phyloP scores from a whole-genome alignment of 2,797 vertebrate species.

The Spea hammondii region DNA sequence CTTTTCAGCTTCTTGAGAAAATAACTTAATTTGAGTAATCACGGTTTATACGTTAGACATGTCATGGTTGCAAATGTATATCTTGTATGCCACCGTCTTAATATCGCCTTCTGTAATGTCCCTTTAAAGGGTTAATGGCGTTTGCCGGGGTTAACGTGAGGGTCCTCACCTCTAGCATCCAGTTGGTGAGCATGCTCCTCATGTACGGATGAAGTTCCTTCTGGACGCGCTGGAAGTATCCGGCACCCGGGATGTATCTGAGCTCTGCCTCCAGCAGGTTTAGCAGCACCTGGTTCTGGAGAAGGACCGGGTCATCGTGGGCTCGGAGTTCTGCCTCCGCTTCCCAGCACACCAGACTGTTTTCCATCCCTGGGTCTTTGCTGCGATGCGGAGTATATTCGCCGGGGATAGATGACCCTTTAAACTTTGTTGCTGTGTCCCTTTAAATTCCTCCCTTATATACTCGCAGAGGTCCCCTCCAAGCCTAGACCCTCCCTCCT shows the following conservation, averaged over 20 bases:
- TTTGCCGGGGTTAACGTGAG: too few species aligned
- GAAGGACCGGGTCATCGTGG: constrained; percentile 31
- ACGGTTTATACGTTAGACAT: too few species aligned
- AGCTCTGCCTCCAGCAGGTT: constrained; percentile 33
- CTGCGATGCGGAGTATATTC: not conserved
- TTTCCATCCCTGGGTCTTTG: constrained; percentile 27
- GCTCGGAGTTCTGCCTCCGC: constrained; percentile 27
- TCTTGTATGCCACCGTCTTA: too few species aligned
- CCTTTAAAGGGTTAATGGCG: too few species aligned
- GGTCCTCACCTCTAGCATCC: constrained; percentile 49
- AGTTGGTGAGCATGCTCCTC: constrained; percentile 48
- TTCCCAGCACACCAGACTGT: constrained; percentile 42
- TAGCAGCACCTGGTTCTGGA: constrained; percentile 27
- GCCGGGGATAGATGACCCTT: constrained; percentile 11
- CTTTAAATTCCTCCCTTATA: constrained; percentile 40
- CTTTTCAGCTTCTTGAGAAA: too few species aligned
- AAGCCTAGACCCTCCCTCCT: not conserved
- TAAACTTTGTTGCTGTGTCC: constrained; percentile 36
- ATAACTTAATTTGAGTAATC: too few species aligned
- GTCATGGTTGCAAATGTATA: too few species aligned
- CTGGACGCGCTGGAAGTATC: constrained; percentile 37
- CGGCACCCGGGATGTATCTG: constrained; percentile 29
- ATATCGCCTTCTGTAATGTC: too few species aligned
- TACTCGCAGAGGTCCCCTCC: not conserved
- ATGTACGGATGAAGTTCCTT: constrained; percentile 47